These are phyloP conservation scores for Nipponia nippon DNA, from an alignment of 2,113 vertebrate species.

Conservation along the genomic window DNA sequence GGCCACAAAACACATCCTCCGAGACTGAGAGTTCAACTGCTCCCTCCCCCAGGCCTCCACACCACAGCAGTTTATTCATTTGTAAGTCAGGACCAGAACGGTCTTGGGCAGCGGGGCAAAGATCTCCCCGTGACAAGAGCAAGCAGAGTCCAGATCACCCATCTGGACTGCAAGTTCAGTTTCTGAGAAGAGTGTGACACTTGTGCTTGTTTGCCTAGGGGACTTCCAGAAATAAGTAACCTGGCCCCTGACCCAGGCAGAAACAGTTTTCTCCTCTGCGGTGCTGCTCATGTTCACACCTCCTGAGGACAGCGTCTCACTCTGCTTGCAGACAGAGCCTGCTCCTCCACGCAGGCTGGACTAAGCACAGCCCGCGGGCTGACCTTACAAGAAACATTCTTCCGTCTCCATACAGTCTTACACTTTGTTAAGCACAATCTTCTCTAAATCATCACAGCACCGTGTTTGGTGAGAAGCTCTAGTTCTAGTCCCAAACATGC, in stretches of 20 bases:
- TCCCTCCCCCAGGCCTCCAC: background rate
- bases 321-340: background rate
- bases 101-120: background rate
- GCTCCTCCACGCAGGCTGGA: background rate
- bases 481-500: background rate
- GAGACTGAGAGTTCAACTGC: background rate
- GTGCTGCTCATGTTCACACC: background rate
- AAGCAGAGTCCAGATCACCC: background rate
- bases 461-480: background rate
- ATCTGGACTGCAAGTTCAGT: background rate
- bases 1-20: background rate
- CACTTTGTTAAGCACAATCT: accelerated
- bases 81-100: background rate
- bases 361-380: background rate
- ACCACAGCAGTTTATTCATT: background rate
- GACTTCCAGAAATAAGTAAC: constrained; percentile 40
- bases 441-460: background rate
- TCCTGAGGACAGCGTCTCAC: background rate
- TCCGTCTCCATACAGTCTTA: background rate
- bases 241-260: background rate
- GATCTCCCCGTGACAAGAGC: background rate
- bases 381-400: background rate
- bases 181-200: background rate
- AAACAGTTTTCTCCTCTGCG: accelerated
- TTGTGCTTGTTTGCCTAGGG: background rate